These are phyloP conservation scores for Megaceryle alcyon DNA, from an alignment of 2,797 vertebrate genomes.

Conservation along the genomic window DNA sequence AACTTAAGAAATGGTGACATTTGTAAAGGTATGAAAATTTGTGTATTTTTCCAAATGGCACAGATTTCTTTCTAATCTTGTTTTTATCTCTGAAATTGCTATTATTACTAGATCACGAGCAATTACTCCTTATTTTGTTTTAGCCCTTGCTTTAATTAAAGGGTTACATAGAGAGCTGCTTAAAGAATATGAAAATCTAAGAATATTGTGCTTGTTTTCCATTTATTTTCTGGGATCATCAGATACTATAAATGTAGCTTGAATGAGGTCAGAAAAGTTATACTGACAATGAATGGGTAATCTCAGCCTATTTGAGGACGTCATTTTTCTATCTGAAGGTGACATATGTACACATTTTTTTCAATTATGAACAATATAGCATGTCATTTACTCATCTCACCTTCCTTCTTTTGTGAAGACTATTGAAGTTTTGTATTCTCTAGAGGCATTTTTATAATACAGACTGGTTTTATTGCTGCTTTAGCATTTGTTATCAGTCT, in stretches of 20 bases:
- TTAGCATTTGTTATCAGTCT: not conserved
- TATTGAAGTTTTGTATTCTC: not conserved
- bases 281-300: not conserved
- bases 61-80: not conserved
- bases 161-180: not conserved
- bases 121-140: not conserved
- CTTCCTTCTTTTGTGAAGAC: not conserved
- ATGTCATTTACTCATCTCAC: not conserved
- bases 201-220: not conserved
- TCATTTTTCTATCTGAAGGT: not conserved
- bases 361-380: not conserved
- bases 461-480: not conserved
- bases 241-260: not conserved
- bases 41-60: not conserved
- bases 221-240: not conserved
- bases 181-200: not conserved
- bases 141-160: not conserved
- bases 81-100: not conserved
- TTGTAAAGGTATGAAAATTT: not conserved
- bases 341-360: not conserved
- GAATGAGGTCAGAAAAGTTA: not conserved
- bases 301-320: not conserved
- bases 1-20: not conserved
- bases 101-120: not conserved
- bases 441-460: not conserved